Conservation (phyloP, 2,888 invertebrate species). For the Caradrina kadenii region DNA sequence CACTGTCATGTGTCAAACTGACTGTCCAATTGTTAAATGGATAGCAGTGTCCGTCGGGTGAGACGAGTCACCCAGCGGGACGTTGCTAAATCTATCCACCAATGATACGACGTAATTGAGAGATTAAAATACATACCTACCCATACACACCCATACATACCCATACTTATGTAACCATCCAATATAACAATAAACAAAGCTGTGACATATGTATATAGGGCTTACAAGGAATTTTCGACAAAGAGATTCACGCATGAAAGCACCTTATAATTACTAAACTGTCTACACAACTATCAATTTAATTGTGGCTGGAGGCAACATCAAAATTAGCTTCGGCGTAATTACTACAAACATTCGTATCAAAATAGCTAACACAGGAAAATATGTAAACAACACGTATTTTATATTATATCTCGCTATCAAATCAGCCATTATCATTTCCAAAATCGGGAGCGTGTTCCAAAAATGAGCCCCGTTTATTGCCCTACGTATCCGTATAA, state of each 20-base stretch:
- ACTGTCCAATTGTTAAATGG: conserved; percentile 79
- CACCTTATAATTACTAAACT: conserved; percentile 50
- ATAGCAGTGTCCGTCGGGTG: conserved; percentile 74
- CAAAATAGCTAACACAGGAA: conserved; percentile 42
- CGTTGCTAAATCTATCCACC: conserved; percentile 70
- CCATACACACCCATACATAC: conserved; percentile 15
- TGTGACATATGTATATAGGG: neutral
- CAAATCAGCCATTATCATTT: conserved; percentile 55
- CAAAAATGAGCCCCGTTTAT: conserved; percentile 62
- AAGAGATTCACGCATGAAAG: conserved; percentile 53
- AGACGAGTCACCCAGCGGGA: conserved; percentile 74
- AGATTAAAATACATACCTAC: conserved; percentile 59
- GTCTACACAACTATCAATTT: conserved; percentile 43
- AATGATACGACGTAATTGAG: conserved; percentile 71
- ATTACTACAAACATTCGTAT: conserved; percentile 44
- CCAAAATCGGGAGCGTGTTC: conserved; percentile 55
- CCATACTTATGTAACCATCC: neutral
- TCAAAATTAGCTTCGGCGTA: conserved; percentile 37
- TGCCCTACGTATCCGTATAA: conserved; percentile 69
- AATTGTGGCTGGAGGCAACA: conserved; percentile 35
- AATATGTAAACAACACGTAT: conserved; percentile 50
- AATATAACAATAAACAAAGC: conserved; percentile 18
- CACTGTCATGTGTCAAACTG: conserved; percentile 78
- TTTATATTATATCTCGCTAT: conserved; percentile 52
- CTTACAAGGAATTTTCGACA: conserved; percentile 43